Evolutionary conservation across 2,888 invertebrate species (phyloP).

Genomic region (Synergus laeviventris): DNA sequence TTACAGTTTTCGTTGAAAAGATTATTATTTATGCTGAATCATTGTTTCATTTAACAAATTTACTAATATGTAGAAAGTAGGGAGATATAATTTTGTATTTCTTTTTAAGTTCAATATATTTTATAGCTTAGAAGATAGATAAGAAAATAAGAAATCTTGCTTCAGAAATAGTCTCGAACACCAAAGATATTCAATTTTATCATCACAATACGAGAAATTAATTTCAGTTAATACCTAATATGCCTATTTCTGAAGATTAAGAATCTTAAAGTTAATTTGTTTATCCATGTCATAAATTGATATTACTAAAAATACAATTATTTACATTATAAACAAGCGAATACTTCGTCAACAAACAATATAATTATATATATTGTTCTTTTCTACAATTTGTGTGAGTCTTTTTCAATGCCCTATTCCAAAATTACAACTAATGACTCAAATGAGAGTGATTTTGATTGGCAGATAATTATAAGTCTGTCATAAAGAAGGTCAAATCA

Average conservation of each 20-base stretch:
- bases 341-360: background rate
- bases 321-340: background rate
- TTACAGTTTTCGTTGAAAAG: background rate
- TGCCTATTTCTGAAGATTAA: background rate
- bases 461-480: constrained; percentile 14
- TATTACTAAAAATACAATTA: background rate
- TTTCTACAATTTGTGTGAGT: background rate
- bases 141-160: background rate
- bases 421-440: background rate
- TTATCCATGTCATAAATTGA: background rate
- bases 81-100: background rate
- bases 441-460: constrained; percentile 30
- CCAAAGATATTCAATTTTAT: background rate
- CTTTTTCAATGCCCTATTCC: background rate
- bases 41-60: background rate
- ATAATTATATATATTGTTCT: background rate
- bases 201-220: background rate
- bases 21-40: background rate
- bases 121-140: background rate
- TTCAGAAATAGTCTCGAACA: background rate
- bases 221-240: background rate
- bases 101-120: background rate
- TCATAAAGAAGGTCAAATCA: constrained; percentile 27
- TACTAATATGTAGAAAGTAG: background rate
- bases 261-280: background rate